Evolutionary conservation across 2,888 invertebrate species (phyloP), one percentile per base, ranked within the genome.

Genomic region (Tetragnatha montana): DNA sequence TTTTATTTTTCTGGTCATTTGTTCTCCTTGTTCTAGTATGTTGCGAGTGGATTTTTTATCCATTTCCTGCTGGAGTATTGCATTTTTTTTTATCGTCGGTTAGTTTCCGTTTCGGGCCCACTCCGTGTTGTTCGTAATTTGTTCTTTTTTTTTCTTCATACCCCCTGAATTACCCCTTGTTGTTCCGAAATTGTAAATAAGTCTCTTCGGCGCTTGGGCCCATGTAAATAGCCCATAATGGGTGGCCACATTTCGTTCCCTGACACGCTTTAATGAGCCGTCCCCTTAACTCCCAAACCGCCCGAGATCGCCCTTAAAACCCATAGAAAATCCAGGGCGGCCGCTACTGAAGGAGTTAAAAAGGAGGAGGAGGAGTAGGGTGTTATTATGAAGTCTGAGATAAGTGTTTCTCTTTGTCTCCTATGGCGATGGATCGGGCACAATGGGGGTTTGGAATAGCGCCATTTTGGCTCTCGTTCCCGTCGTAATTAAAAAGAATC

Each of bases 1-100:
- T 84, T 84, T 84, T 84, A 84, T 84, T 84, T 83, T 76, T 84
- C 83, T 49, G 76, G 83, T 69, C 69, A 76, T 84, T 84, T 84
- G 83, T 84, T 76, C 76, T 19, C 50, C 69, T 76, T 76, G 83
- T 84, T 60, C 60, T 60, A 4, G 10, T 17, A 60, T 60, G 60
- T 60, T 60, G 60, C 10, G 60, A 17, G 60, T 60, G 60, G 60
- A 60, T 12, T 60, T 12, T 60, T 60, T 14, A 17, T 76, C 51
- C 60, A 14, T 21, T 51, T 17, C 35, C 74, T 22, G 8, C 22
- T 73, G 2, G 49, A 35, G 22, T 68, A 70, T 51, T 80, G 19
- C 22, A 14, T 78, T 76, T 69, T 78, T 76, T 69, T 84, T 85
- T 69, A 35, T 70, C 75, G 69, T 78, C 76, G 70, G 80, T 35